phyloP scores from a whole-genome alignment of 2,113 vertebrate species.

The Oncorhynchus tshawytscha region DNA sequence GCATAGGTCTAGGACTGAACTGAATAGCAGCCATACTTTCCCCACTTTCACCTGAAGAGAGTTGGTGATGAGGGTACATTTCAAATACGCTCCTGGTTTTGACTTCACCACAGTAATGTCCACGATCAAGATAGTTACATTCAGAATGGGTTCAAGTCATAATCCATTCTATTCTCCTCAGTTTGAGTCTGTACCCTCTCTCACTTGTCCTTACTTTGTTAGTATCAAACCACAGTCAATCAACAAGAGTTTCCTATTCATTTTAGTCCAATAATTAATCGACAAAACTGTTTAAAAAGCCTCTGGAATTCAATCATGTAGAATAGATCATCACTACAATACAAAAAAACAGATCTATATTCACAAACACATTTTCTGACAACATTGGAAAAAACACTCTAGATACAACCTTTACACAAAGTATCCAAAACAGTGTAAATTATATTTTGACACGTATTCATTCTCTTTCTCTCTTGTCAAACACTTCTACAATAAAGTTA shows the following conservation, averaged over 20 bases:
- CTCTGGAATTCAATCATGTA: not conserved
- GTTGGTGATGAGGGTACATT: not conserved
- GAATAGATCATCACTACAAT: not conserved
- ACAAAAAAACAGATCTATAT: not conserved
- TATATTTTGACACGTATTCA: not conserved
- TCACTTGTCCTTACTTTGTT: not conserved
- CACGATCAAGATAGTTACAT: not conserved
- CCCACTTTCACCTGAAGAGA: not conserved
- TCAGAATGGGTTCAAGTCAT: not conserved
- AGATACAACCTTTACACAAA: not conserved
- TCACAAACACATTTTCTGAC: not conserved
- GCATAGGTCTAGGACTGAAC: slow-evolving; percentile 33
- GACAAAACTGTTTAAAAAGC: not conserved
- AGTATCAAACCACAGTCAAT: not conserved
- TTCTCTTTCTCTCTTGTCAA: not conserved
- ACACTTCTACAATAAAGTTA: not conserved
- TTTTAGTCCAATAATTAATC: not conserved
- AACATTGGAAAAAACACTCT: not conserved
- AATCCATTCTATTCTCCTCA: not conserved
- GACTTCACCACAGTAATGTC: not conserved
- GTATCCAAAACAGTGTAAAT: not conserved
- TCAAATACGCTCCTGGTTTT: not conserved
- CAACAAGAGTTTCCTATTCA: not conserved
- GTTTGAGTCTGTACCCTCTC: not conserved
- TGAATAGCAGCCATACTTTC: slow-evolving; percentile 32